These are phyloP conservation scores for Eustalomyia histrio DNA, from an alignment of 2,888 invertebrate species.

Conservation along the genomic window DNA sequence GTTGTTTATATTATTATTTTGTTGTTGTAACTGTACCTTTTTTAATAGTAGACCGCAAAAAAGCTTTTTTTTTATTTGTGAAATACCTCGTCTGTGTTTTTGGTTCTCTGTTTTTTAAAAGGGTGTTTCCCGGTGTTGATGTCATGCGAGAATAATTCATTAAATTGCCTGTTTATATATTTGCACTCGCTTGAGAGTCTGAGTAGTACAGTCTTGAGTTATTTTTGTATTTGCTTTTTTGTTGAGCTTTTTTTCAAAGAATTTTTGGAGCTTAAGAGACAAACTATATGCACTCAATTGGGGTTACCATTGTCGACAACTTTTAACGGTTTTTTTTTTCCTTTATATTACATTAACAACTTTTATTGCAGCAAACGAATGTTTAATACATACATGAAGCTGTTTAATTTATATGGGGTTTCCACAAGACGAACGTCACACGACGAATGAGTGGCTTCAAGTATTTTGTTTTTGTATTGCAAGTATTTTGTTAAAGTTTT, in stretches of 20 bases:
- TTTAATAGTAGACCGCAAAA: slow-evolving; percentile 30
- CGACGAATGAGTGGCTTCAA: too few relatives aligned
- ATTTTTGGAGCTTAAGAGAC: slow-evolving; percentile 11
- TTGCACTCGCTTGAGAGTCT: slow-evolving; percentile 14
- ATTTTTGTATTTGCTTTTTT: not conserved
- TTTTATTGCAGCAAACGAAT: too few relatives aligned
- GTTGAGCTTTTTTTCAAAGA: slow-evolving; percentile 33
- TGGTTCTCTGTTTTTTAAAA: slow-evolving; percentile 39
- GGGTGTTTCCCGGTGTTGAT: slow-evolving; percentile 62
- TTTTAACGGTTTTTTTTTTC: slow-evolving; percentile 51
- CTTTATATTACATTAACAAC: too few relatives aligned
- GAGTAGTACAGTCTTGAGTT: not conserved
- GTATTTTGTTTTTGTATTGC: too few relatives aligned
- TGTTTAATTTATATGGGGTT: too few relatives aligned
- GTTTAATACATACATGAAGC: too few relatives aligned
- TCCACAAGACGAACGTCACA: too few relatives aligned
- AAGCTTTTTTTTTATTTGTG: slow-evolving; percentile 27
- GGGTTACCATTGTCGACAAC: slow-evolving; percentile 47
- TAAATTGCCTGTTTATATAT: not conserved
- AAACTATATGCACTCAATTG: not conserved
- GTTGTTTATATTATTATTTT: slow-evolving; percentile 49
- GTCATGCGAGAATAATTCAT: slow-evolving; percentile 41
- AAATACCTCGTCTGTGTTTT: slow-evolving; percentile 23
- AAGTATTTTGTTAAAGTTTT: too few relatives aligned
- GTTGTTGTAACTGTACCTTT: slow-evolving; percentile 67